Evolutionary conservation across 2,888 invertebrate species (phyloP), one percentile per base, ranked within the genome.

Genomic region (Cheilosia vulpina): DNA sequence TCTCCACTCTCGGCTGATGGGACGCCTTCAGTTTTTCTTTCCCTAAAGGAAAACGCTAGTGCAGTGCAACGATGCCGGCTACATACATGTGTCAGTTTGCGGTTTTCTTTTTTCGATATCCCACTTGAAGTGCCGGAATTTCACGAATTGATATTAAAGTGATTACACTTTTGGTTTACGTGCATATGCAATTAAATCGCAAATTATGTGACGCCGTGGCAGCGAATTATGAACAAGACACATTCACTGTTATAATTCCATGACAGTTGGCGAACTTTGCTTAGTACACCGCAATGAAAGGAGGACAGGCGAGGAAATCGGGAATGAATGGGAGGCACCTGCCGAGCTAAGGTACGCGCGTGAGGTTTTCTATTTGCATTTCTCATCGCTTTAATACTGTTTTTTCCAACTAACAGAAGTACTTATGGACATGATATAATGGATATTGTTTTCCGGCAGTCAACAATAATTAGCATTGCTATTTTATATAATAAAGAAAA

Each of bases 11-110:
- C 17, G 47, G 15, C 45, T 53, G 45, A 53, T 60, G 31, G 27
- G 76, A 69, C 69, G 77, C 55, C 55, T 77, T 55, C 13, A 24
- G 34, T 53, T 62, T 65, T 69, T 62, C 77, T 65, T 69, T 62
- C 77, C 77, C 62, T 62, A 62, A 77, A 69, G 60, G 43, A 77
- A 77, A 77, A 55, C 19, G 27, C 41, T 21, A 1, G 27, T 6
- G n/a, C n/a, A 4, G 43, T 21, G 34, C 45, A 27, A 38, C 57
- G 57, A 57, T 5, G 24, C 31, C 24, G 65, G 11, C 41, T 41
- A 50, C 27, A 66, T 43, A 45, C 17, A 15, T 34, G 31, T 57
- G 15, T 41, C 21, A 24, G 50, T 50, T 11, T 5, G 34, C n/a
- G 15, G 15, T 4, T 58, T 68, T 68, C 53, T 21, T 69, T 68